Evolutionary conservation across 1,140 invertebrate genomes (phyloP).

Genomic region (Zaprionus davidi): DNA sequence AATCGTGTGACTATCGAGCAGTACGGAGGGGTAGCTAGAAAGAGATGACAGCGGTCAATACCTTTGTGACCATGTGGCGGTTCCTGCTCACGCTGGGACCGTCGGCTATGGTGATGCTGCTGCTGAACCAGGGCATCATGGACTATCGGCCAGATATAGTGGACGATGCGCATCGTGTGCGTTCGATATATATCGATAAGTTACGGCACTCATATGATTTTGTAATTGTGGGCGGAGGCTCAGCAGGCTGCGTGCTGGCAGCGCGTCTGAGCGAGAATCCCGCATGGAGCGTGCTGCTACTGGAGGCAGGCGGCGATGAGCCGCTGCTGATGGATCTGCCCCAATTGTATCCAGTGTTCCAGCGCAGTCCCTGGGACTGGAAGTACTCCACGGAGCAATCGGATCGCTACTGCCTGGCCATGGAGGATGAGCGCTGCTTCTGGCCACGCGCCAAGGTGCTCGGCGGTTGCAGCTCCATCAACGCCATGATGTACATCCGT

Average conservation of each 20-base stretch:
- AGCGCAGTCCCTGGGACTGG: conserved; percentile 91
- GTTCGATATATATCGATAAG: conserved; percentile 84
- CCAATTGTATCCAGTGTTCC: conserved; percentile 89
- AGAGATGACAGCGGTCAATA: conserved; percentile 68
- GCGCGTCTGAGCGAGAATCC: conserved; percentile 89
- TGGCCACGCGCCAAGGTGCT: conserved; percentile 92
- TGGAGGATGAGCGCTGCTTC: conserved; percentile 87
- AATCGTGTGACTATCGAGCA: neutral
- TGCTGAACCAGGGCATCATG: conserved; percentile 87
- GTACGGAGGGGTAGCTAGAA: neutral
- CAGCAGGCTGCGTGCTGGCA: conserved; percentile 92
- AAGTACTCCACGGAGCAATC: conserved; percentile 91
- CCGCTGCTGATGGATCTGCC: conserved; percentile 90
- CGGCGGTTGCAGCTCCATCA: conserved; percentile 93
- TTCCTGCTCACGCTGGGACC: conserved; percentile 87
- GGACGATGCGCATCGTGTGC: conserved; percentile 86
- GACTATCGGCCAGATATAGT: conserved; percentile 88
- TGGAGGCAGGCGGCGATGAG: conserved; percentile 94
- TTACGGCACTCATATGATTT: conserved; percentile 89
- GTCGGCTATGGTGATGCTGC: conserved; percentile 86
- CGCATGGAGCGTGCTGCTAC: conserved; percentile 89
- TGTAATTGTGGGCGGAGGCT: conserved; percentile 92
- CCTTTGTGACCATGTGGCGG: conserved; percentile 82
- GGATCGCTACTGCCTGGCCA: conserved; percentile 87
- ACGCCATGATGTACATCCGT: conserved; percentile 95